These are phyloP conservation scores for Thermophis baileyi DNA, from an alignment of 2,113 vertebrate species.

Conservation along the genomic window DNA sequence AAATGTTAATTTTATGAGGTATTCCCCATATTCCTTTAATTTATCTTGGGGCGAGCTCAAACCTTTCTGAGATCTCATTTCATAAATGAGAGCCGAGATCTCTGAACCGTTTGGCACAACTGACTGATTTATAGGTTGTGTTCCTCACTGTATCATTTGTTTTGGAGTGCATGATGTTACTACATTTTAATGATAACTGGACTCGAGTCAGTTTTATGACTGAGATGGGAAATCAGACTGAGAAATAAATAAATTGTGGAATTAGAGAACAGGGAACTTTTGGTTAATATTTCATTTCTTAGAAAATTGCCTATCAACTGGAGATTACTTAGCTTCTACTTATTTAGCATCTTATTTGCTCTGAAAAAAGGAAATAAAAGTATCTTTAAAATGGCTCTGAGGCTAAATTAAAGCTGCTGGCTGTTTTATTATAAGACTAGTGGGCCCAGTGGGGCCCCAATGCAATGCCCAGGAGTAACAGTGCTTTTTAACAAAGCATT, in stretches of 20 bases:
- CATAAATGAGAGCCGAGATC: not conserved
- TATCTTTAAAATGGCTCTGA: not conserved
- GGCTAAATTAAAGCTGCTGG: not conserved
- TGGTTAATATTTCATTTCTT: no score
- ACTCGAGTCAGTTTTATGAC: not conserved
- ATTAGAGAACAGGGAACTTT: not conserved
- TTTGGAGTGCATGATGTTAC: not conserved
- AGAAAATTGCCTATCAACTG: not conserved
- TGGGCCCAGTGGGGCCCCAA: not conserved
- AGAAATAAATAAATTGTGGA: not conserved
- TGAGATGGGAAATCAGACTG: not conserved
- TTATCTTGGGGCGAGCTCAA: not conserved
- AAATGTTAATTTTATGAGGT: not conserved
- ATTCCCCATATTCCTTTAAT: not conserved
- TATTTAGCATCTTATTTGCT: not conserved
- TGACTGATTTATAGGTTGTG: not conserved
- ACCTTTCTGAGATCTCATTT: not conserved
- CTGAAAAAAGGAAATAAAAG: not conserved
- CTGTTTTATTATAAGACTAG: not conserved
- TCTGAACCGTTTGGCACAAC: not conserved
- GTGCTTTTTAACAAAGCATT: not conserved
- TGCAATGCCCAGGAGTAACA: not conserved
- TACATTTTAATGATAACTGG: not conserved
- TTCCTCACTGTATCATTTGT: not conserved
- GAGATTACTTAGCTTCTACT: slow-evolving; percentile 12